Percentiles rank a stretch among this genome's conserved stretches.
phyloP scores from a whole-genome alignment of 2,797 vertebrate genomes.

The Urosaurus nigricauda region DNA sequence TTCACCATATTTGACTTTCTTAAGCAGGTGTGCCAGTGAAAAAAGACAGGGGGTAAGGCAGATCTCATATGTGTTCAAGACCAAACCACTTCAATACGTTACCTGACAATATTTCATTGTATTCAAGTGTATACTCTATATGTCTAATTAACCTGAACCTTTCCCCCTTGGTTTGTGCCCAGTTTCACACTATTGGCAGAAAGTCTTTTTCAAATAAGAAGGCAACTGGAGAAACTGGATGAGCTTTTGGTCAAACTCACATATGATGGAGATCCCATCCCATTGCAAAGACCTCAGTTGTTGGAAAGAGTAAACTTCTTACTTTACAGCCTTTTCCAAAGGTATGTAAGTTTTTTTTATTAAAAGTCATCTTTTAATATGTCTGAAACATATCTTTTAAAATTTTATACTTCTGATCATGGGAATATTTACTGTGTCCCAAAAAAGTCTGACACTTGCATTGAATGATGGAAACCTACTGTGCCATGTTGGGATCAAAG shows the following conservation, averaged over 20 bases:
- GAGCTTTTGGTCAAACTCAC: conserved; percentile 93
- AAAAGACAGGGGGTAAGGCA: not conserved
- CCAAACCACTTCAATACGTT: not conserved
- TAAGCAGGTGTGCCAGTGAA: not conserved
- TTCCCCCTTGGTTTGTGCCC: conserved; percentile 49
- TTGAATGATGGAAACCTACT: conserved; percentile 10
- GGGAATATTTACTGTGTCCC: not conserved
- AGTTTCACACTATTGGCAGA: conserved; percentile 93
- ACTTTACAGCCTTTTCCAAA: conserved; percentile 93
- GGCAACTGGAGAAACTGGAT: conserved; percentile 93
- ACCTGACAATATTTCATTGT: not conserved
- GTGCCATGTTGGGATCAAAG: conserved; percentile 31
- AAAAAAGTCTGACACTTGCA: not conserved
- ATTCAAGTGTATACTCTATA: not conserved
- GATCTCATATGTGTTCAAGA: not conserved
- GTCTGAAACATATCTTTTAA: too few relatives aligned
- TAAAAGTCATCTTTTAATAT: not conserved
- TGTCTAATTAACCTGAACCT: not conserved
- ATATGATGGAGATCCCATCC: conserved; percentile 94
- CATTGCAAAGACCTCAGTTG: conserved; percentile 90
- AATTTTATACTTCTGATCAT: not conserved
- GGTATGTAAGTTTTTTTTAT: conserved; percentile 80
- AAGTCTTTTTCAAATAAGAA: conserved; percentile 95
- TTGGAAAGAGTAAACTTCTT: conserved; percentile 91
- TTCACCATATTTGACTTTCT: not conserved